Conservation (phyloP, 2,797 vertebrate species). For the Pristis pectinata region DNA sequence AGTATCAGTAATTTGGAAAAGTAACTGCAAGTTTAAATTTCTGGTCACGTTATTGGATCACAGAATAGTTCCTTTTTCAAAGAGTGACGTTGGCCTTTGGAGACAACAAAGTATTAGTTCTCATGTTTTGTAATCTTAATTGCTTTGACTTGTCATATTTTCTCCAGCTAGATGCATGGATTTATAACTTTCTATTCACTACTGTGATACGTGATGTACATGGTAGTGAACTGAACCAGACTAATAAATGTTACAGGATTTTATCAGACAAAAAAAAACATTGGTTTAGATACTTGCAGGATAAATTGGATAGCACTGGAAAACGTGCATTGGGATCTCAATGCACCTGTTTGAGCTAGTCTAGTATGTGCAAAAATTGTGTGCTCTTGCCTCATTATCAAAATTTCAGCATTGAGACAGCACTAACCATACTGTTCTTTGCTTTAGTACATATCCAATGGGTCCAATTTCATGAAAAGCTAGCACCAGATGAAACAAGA, state of each 20-base stretch:
- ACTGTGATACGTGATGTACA: not conserved
- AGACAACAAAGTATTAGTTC: slow-evolving; percentile 7
- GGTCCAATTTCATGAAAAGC: too few relatives aligned
- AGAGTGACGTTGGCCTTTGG: slow-evolving; percentile 16
- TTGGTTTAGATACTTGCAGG: not conserved
- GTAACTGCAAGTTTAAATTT: slow-evolving; percentile 19
- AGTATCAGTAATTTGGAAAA: slow-evolving; percentile 19
- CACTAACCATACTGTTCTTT: too few relatives aligned
- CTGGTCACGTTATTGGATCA: slow-evolving; percentile 24
- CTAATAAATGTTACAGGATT: not conserved
- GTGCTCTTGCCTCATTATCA: too few relatives aligned
- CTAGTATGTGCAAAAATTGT: too few relatives aligned
- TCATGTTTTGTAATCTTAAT: slow-evolving; percentile 28
- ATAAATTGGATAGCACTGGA: too few relatives aligned
- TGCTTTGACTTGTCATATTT: slow-evolving; percentile 19
- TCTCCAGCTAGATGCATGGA: not conserved
- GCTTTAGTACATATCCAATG: too few relatives aligned
- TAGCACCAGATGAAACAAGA: too few relatives aligned
- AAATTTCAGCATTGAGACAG: too few relatives aligned
- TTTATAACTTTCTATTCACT: slow-evolving; percentile 23
- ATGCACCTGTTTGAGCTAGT: too few relatives aligned
- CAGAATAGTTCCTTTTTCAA: not conserved
- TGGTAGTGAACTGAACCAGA: not conserved
- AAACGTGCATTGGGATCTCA: too few relatives aligned
- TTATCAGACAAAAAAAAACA: not conserved